phyloP scores from a whole-genome alignment of 2,888 invertebrate genomes.

The Luffia ferchaultella region DNA sequence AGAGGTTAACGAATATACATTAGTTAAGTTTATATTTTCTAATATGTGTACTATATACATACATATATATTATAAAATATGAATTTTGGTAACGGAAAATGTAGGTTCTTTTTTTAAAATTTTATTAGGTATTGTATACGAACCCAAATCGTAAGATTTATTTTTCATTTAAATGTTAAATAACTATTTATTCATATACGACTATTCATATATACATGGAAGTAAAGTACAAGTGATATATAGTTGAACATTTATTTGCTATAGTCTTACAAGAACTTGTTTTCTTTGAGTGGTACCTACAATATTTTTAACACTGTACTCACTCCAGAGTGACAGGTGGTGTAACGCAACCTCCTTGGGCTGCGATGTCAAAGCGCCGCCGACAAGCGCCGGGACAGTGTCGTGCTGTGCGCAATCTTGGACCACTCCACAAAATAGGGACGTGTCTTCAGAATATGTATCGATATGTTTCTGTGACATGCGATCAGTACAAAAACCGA shows the following conservation, averaged over 20 bases:
- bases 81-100: too few species aligned
- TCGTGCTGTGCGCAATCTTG: conserved; percentile 66
- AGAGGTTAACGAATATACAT: too few species aligned
- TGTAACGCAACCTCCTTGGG: conserved; percentile 19
- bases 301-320: neutral
- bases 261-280: neutral
- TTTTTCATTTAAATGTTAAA: too few species aligned
- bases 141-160: too few species aligned
- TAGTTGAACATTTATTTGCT: neutral
- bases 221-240: neutral
- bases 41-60: too few species aligned
- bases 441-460: conserved; percentile 17
- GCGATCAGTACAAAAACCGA: too few species aligned
- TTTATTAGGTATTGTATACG: too few species aligned
- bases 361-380: conserved; percentile 65
- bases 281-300: neutral
- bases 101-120: too few species aligned
- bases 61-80: too few species aligned
- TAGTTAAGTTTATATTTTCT: too few species aligned
- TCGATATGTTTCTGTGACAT: neutral
- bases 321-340: neutral
- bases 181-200: neutral
- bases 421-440: conserved; percentile 42
- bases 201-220: neutral
- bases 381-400: conserved; percentile 63